These are phyloP conservation scores for Papilio xuthus DNA, from an alignment of 1,140 invertebrate genomes.

Conservation along the genomic window DNA sequence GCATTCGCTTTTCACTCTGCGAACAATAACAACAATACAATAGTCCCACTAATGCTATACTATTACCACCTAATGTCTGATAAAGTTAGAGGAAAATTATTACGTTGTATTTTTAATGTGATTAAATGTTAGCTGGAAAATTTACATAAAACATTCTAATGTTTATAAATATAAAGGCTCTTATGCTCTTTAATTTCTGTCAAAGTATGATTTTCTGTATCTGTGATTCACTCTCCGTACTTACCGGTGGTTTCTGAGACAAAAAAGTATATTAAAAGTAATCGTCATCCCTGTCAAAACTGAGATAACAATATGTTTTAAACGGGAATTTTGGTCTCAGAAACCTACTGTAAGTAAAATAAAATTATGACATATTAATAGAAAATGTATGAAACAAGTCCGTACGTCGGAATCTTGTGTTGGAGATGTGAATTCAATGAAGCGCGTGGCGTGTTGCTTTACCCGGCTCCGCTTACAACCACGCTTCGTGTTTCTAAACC, in stretches of 20 bases:
- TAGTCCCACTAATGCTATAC: background rate
- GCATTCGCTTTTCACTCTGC: conserved; percentile 76
- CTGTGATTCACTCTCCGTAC: no score
- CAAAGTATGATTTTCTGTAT: no score
- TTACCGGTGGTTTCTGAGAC: no score
- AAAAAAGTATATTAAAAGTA: no score
- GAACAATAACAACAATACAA: conserved; percentile 52
- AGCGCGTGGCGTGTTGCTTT: conserved; percentile 19
- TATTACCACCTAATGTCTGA: conserved; percentile 2
- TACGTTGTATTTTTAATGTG: background rate
- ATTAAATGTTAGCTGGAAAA: background rate
- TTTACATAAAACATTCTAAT: background rate
- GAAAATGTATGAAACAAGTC: background rate
- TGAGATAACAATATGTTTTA: no score
- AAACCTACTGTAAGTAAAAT: no score
- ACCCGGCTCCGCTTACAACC: conserved; percentile 28
- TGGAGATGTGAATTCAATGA: conserved; percentile 7
- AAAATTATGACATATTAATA: background rate
- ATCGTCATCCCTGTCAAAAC: no score
- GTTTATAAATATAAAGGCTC: no score
- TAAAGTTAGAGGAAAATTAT: conserved; percentile 17
- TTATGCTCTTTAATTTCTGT: no score
- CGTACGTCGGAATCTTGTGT: background rate
- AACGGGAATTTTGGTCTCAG: no score
- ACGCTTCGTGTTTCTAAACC: conserved; percentile 20